These are phyloP conservation scores for Neodiprion pinetum DNA, from an alignment of 1,140 invertebrate species.

Conservation along the genomic window DNA sequence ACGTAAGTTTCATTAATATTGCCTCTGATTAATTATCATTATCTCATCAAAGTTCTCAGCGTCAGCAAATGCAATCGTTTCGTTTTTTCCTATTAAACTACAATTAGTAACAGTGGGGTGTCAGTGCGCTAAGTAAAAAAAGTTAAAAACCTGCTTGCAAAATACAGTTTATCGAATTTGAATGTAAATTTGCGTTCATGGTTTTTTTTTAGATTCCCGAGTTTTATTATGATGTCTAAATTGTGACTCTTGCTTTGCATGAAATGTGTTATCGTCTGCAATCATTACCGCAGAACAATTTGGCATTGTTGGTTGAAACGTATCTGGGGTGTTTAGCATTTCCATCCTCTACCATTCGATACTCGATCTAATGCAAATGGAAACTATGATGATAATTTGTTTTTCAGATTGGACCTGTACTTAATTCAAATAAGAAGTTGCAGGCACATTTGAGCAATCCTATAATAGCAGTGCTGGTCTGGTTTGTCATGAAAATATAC, in stretches of 20 bases:
- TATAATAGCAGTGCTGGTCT: slow-evolving; percentile 49
- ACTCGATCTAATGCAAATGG: too few species aligned
- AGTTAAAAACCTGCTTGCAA: not conserved
- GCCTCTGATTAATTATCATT: slow-evolving; percentile 8
- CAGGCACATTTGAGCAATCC: slow-evolving; percentile 54
- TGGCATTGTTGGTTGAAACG: too few species aligned
- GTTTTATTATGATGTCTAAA: not conserved
- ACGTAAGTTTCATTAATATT: slow-evolving; percentile 66
- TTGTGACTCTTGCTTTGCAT: too few species aligned
- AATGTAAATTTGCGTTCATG: not conserved
- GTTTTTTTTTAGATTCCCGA: not conserved
- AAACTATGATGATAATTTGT: slow-evolving; percentile 11
- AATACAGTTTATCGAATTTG: too few species aligned
- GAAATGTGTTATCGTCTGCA: too few species aligned
- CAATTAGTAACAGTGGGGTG: not conserved
- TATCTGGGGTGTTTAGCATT: too few species aligned
- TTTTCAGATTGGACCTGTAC: slow-evolving; percentile 63
- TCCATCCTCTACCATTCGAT: too few species aligned
- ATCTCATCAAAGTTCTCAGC: slow-evolving; percentile 10
- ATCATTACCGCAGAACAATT: too few species aligned
- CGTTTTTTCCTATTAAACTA: not conserved
- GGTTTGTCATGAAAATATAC: slow-evolving; percentile 75
- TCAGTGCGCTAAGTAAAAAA: not conserved
- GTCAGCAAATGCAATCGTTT: not conserved
- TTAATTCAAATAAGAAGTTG: slow-evolving; percentile 62